Base-by-base conservation (phyloP, 2,888 invertebrate genomes). In the Mactromeris polynyma region DNA sequence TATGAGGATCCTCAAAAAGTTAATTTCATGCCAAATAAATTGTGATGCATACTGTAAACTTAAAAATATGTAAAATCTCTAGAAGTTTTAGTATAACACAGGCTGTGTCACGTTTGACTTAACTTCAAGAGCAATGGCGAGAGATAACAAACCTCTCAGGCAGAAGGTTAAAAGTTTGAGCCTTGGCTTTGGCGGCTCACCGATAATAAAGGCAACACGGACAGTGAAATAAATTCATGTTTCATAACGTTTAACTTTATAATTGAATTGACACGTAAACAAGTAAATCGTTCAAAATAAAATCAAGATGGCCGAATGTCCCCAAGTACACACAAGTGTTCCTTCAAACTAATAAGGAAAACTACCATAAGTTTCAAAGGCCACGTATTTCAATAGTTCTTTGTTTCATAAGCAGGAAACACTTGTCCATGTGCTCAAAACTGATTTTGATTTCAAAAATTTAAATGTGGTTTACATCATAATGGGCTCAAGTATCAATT, bases 401-500 rank as follows among this genome's bases (percentile, higher is more conserved):
- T 87, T 87, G 86, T 78, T 82, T 82, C 36, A 58, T 33, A 51
- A 21, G 64, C 86, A 87, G 86, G 86, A 87, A 82, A 78, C 51
- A 87, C 86, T 87, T 87, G 82, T 54, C 77, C 81, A 78, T 78
- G 82, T 87, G 82, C 86, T 87, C 78, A 14, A 36, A 46, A 36
- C 42, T 46, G 86, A 87, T 82, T 87, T 87, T 82, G 82, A 87
- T 87, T 88, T 83, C 83, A 73, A 83, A 88, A 88, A 80, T 88
- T 88, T 78, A 88, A 83, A 88, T 69, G 81, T 46, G 80, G 88
- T 89, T 83, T 73, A 85, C 40, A 73, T 78, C 81, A 69, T 84
- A 79, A 83, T 64, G 21, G 79, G 31, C 64, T 85, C 85, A 89
- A 89, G 88, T 89, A 83, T 69, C 88, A 85, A 89, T 89, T 89